Conservation (phyloP, 2,797 vertebrate species). For the Rhynchotus rufescens region DNA sequence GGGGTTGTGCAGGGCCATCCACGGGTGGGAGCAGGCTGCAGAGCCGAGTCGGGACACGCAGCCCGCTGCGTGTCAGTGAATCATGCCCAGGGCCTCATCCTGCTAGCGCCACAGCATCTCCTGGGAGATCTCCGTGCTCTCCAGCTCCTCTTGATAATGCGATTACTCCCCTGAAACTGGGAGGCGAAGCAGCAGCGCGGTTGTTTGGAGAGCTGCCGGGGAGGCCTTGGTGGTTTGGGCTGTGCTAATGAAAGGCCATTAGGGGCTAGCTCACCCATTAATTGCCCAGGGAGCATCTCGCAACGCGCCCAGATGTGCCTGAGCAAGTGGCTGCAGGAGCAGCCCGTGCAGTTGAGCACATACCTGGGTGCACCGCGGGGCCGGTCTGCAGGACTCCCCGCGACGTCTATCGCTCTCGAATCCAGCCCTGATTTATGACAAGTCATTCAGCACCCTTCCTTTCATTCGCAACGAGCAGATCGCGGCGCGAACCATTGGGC, state of each 20-base stretch:
- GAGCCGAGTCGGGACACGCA: slow-evolving; percentile 41
- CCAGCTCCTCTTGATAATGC: background rate
- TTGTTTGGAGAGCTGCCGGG: background rate
- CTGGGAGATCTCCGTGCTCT: slow-evolving; percentile 49
- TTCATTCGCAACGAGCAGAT: background rate
- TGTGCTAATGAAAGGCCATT: slow-evolving; percentile 22
- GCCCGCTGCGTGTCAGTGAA: slow-evolving; percentile 51
- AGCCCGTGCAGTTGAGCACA: background rate
- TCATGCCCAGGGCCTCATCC: slow-evolving; percentile 1
- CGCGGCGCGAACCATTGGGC: background rate
- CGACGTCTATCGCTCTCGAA: background rate
- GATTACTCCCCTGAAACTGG: slow-evolving; percentile 33
- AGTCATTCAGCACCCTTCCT: background rate
- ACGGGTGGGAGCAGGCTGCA: background rate
- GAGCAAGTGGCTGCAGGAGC: slow-evolving; percentile 25
- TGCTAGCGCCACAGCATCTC: slow-evolving; percentile 40
- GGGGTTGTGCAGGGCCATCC: background rate
- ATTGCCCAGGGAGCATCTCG: slow-evolving; percentile 4
- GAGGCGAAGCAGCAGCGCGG: background rate
- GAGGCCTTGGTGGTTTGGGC: background rate
- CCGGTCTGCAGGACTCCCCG: background rate
- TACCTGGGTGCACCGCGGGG: background rate
- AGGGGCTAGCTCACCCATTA: background rate
- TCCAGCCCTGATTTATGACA: background rate
- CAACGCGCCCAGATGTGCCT: background rate